Conservation (phyloP, 2,888 invertebrate species). For the Orchesella flavescens region DNA sequence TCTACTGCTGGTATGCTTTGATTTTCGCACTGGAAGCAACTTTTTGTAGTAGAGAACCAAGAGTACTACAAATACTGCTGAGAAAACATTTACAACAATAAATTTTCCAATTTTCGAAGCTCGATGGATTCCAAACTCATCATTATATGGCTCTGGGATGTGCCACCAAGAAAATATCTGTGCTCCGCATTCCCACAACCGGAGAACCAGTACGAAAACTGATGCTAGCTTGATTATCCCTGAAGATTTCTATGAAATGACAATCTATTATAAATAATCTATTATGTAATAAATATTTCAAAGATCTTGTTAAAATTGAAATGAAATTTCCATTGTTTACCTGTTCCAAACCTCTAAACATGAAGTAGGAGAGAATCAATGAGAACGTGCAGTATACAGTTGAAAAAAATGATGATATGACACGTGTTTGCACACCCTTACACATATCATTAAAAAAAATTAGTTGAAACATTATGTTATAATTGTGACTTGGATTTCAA, state of each 20-base stretch:
- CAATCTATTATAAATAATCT: no score
- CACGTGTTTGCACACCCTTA: constrained; percentile 50
- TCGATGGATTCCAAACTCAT: constrained; percentile 50
- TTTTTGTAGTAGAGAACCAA: constrained; percentile 47
- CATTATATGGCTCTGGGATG: constrained; percentile 9
- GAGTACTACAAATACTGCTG: constrained; percentile 49
- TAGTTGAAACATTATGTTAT: no score
- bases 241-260: constrained; percentile 46
- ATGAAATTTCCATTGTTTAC: constrained; percentile 29
- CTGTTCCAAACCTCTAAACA: constrained; percentile 48
- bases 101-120: constrained; percentile 50
- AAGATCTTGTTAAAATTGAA: no score
- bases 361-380: constrained; percentile 55
- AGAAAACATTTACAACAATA: constrained; percentile 48
- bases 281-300: no score
- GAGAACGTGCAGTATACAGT: constrained; percentile 58
- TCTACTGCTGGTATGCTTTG: constrained; percentile 35
- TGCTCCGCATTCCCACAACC: constrained; percentile 54
- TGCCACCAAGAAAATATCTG: constrained; percentile 54
- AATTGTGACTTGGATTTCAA: no score
- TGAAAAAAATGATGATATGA: constrained; percentile 52
- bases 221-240: constrained; percentile 56
- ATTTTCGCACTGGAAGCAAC: constrained; percentile 34
- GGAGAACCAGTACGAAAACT: constrained; percentile 49
- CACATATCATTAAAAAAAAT: neutral